Evolutionary conservation across 2,113 vertebrate genomes (phyloP).

Genomic region (Gymnobelideus leadbeateri): DNA sequence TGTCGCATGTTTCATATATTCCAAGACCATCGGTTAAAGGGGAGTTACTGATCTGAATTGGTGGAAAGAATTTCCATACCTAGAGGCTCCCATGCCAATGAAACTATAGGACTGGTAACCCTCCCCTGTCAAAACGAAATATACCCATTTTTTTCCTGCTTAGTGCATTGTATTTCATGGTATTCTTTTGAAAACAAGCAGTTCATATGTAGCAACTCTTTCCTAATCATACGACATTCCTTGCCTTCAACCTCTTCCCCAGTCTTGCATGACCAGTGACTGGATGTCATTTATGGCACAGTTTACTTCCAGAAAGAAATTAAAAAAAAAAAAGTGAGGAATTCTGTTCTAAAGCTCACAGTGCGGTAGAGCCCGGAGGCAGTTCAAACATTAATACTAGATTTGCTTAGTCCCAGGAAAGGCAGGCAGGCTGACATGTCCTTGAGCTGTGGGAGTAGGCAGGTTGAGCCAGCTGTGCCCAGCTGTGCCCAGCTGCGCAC

Average conservation of each 20-base stretch:
- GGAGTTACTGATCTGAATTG: neutral
- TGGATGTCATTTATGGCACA: neutral
- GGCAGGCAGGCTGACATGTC: neutral
- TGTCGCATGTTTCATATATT: neutral
- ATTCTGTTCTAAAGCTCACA: neutral
- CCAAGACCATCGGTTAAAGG: neutral
- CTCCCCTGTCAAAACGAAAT: neutral
- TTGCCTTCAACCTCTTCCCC: neutral
- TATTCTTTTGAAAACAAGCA: neutral
- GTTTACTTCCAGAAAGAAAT: neutral
- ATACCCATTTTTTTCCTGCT: neutral
- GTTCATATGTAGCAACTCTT: neutral
- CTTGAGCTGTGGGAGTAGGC: neutral
- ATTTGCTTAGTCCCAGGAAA: accelerated
- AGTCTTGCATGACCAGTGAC: neutral
- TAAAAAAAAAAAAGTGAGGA: neutral
- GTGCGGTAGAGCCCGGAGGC: neutral
- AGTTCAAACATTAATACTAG: neutral
- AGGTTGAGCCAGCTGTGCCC: neutral
- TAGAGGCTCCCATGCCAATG: neutral
- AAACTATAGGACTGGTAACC: neutral
- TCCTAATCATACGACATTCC: neutral
- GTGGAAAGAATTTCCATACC: neutral
- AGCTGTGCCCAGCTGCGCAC: neutral
- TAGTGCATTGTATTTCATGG: neutral